These are phyloP conservation scores for Pachycephus smyrnensis DNA, from an alignment of 2,888 invertebrate genomes.

Conservation along the genomic window DNA sequence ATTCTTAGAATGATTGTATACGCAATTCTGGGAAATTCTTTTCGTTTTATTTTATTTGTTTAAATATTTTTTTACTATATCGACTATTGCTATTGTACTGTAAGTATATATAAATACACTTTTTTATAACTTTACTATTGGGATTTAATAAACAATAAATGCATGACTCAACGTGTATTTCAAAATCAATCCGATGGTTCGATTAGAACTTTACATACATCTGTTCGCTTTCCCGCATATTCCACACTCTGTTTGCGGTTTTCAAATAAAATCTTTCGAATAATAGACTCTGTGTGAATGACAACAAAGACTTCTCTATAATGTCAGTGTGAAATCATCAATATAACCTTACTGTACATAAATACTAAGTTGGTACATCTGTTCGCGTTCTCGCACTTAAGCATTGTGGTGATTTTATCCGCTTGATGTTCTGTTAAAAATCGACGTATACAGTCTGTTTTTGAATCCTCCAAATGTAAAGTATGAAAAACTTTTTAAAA, in stretches of 20 bases:
- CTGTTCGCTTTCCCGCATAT: constrained; percentile 17
- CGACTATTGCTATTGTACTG: no score
- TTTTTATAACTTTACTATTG: neutral
- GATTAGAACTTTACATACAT: neutral
- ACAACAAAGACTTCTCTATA: constrained; percentile 6
- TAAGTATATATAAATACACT: no score
- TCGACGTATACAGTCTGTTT: neutral
- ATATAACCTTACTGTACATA: neutral
- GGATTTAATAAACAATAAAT: neutral
- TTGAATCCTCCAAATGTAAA: neutral
- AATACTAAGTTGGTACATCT: neutral
- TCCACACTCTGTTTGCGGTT: constrained; percentile 13
- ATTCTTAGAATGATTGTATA: neutral
- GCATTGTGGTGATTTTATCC: neutral
- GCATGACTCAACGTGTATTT: neutral
- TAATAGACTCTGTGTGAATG: constrained; percentile 15
- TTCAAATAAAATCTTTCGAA: constrained; percentile 14
- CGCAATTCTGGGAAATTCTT: neutral
- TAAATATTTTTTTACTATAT: neutral
- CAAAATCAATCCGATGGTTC: neutral
- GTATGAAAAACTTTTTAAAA: neutral
- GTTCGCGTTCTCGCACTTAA: neutral
- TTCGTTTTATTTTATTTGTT: neutral
- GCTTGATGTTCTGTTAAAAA: neutral
- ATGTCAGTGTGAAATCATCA: neutral